Base-by-base conservation (phyloP, 2,888 invertebrate genomes). In the Nemotelus nigrinus region DNA sequence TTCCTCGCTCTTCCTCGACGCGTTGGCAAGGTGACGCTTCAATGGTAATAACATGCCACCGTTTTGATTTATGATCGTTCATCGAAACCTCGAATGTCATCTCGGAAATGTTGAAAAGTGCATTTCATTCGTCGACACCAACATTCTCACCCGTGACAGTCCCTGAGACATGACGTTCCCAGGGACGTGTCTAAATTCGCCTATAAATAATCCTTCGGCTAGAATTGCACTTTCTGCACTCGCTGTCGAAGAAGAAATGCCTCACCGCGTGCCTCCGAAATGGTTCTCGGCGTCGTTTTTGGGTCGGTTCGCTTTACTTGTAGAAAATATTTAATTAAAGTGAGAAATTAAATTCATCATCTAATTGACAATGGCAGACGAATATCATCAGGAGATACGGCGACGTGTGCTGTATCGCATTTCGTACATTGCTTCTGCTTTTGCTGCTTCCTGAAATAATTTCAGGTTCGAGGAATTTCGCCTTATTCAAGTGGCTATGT, bases 331-430 rank as follows among this genome's bases (percentile, higher is more conserved):
- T 79, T 74, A 74, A 75, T 72, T 76, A 76, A 79, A 79, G 77
- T 75, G 75, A 60, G 77, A 79, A 79, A 77, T 79, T 70, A 79
- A 79, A 79, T 79, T 79, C 77, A 77, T 79, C 79, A 79, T 76
- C 68, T 79, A 77, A 79, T 79, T 79, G 79, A 79, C 79, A 79
- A 79, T 77, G 77, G 77, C 79, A 79, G 75, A 79, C 77, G 53
- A 65, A 47, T 58, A 47, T 25, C 10, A 63, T 75, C 71, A 70
- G 55, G 48, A 45, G 41, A 72, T 72, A 25, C n/a, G 47, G 60
- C 47, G 58, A 65, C n/a, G n/a, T 41, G 47, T 6, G n/a, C 67
- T 5, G 48, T 8, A 25, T 39, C n/a, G 67, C 4, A 47, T 55
- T 39, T 44, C 6, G 8, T 41, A 55, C 63, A 3, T 67, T 67